Percentiles rank a stretch among this genome's conserved stretches.
These are phyloP conservation scores for Tenualosa thibaudeaui DNA, from an alignment of 2,797 vertebrate species.

Conservation along the genomic window DNA sequence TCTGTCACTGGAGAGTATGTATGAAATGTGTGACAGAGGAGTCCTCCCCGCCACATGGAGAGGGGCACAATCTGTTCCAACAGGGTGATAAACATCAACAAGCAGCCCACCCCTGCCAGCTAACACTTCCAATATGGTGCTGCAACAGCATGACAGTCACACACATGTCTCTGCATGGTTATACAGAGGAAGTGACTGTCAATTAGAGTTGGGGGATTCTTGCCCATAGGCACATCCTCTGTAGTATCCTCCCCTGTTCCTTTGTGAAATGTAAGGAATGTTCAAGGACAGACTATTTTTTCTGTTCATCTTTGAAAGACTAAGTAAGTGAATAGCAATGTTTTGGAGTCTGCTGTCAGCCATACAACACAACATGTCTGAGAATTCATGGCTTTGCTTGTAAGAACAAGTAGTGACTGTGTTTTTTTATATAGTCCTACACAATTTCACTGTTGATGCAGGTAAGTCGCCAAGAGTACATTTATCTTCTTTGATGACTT, in stretches of 20 bases:
- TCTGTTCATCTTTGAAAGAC: not conserved
- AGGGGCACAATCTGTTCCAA: conserved; percentile 16
- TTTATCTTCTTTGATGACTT: not conserved
- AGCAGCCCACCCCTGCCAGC: conserved; percentile 1
- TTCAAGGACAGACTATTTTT: not conserved
- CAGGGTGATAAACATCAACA: conserved; percentile 20
- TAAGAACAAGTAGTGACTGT: not conserved
- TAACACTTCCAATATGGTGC: conserved; percentile 19
- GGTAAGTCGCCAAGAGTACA: not conserved
- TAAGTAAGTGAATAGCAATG: not conserved
- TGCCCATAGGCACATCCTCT: not conserved
- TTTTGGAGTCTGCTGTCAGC: conserved; percentile 3
- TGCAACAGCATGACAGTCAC: not conserved
- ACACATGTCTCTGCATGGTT: not conserved
- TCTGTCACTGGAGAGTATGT: not conserved
- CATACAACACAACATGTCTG: not conserved
- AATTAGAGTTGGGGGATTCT: conserved; percentile 1
- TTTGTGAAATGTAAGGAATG: conserved; percentile 15
- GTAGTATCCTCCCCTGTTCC: not conserved
- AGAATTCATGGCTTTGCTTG: not conserved
- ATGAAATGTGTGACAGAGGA: conserved; percentile 13
- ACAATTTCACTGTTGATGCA: not conserved
- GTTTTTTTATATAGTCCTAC: not conserved
- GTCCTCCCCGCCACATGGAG: not conserved
- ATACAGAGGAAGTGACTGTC: conserved; percentile 16